Percentiles rank a stretch among this genome's conserved stretches.
Conservation (phyloP, 2,888 invertebrate species). For the Pyralis farinalis region DNA sequence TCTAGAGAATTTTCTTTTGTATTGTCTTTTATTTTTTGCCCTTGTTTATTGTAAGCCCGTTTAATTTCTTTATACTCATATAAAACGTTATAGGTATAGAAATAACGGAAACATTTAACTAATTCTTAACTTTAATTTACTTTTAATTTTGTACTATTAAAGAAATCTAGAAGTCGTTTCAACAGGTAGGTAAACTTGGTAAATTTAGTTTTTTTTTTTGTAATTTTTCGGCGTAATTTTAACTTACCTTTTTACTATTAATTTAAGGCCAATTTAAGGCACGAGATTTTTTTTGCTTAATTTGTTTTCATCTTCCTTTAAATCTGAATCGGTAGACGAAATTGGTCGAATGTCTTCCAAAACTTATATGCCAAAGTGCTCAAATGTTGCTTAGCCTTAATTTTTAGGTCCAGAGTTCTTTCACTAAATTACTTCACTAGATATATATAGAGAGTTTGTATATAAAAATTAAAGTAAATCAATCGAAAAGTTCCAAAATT, state of each 20-base stretch:
- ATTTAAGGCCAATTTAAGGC: constrained; percentile 82
- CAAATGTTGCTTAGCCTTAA: constrained; percentile 77
- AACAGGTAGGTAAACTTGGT: constrained; percentile 75
- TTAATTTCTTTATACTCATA: constrained; percentile 62
- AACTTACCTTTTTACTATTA: constrained; percentile 75
- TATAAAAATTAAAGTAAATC: constrained; percentile 75
- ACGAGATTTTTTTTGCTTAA: constrained; percentile 60
- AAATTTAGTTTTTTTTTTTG: constrained; percentile 68
- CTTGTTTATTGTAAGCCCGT: constrained; percentile 68
- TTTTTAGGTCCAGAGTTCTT: constrained; percentile 65
- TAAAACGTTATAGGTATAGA: constrained; percentile 76
- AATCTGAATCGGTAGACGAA: constrained; percentile 69
- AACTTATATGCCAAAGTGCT: constrained; percentile 68
- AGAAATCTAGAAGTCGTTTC: constrained; percentile 75
- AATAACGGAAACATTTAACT: constrained; percentile 75
- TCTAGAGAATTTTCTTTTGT: constrained; percentile 28
- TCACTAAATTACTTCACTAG: constrained; percentile 75
- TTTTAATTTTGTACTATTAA: constrained; percentile 80
- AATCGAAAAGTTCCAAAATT: constrained; percentile 78
- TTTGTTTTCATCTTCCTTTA: constrained; percentile 63
- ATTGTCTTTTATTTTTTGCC: constrained; percentile 54
- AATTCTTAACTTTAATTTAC: constrained; percentile 76
- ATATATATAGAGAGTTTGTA: constrained; percentile 76
- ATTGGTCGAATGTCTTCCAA: constrained; percentile 73
- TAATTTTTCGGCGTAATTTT: constrained; percentile 60